Evolutionary conservation across 2,888 invertebrate genomes (phyloP), one percentile per base, ranked within the genome.

Genomic region (Cerastis rubricosa): DNA sequence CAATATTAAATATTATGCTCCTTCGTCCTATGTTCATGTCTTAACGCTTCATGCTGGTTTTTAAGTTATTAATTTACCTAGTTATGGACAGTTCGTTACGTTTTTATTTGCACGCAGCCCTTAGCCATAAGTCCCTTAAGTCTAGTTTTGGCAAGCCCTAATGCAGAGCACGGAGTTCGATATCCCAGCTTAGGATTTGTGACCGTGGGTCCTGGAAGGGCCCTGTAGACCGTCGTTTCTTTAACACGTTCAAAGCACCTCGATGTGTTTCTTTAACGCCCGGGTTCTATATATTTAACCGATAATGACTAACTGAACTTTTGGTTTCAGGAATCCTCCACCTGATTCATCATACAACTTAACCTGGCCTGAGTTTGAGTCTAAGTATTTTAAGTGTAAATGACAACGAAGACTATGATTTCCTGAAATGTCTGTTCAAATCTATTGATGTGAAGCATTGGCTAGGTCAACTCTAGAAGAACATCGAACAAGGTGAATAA

Each of bases 311-410:
- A 22, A 61, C 22, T 22, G 7, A 3, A 47, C 0, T 49, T 73
- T 74, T 61, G 19, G 1, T 74, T 74, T 63, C 49, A 74, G 74
- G 12, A 74, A 74, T 40, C 74, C 74, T 43, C 61, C 74, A 19
- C 74, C 59, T 61, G 40, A 49, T 43, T 43, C 43, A 29, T 2
- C 74, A 14, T n/a, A 1, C 49, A 43, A 61, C 17, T 12, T 61
- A 29, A 61, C 49, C 29, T 74, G 74, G 74, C 74, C 74, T 3
- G 43, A 17, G 43, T 74, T 74, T 74, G 40, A 74, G 40, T 29
- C 40, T 74, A 49, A 73, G 14, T 49, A 49, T 74, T 61, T 61
- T 29, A 74, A 73, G 74, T 43, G 74, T 74, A 14, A 61, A 74
- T 74, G 49, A 74, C 49, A 74, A 61, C 29, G 9, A 74, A n/a